phyloP scores from a whole-genome alignment of 2,888 invertebrate genomes.

The Taphrorychus bicolor region DNA sequence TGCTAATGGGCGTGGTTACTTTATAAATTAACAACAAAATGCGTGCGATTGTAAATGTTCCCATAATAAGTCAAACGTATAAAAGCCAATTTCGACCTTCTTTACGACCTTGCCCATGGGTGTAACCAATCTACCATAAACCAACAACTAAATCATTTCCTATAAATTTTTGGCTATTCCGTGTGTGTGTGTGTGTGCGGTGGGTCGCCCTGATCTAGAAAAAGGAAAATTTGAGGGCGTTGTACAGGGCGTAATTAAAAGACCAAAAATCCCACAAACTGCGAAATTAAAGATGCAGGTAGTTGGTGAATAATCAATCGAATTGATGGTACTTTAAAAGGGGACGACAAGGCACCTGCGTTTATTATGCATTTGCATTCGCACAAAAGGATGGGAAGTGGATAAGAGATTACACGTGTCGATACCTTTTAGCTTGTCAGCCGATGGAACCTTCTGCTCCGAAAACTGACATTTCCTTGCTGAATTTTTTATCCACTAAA shows the following conservation, averaged over 20 bases:
- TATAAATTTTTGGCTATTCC: slow-evolving; percentile 25
- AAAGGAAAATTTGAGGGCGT: slow-evolving; percentile 8
- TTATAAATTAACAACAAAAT: too few species aligned
- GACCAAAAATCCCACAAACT: not conserved
- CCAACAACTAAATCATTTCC: slow-evolving; percentile 41
- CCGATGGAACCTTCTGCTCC: not conserved
- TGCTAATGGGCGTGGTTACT: too few species aligned
- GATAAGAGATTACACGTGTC: slow-evolving; percentile 23
- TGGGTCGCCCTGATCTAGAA: slow-evolving; percentile 13
- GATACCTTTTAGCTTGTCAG: slow-evolving; percentile 9
- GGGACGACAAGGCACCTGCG: slow-evolving; percentile 16
- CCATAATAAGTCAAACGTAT: not conserved
- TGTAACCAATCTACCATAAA: slow-evolving; percentile 38
- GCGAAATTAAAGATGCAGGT: not conserved
- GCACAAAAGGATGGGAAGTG: slow-evolving; percentile 17
- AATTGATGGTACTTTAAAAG: not conserved
- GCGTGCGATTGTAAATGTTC: too few species aligned
- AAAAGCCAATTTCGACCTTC: not conserved
- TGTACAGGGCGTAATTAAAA: slow-evolving; percentile 21
- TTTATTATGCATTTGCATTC: slow-evolving; percentile 19
- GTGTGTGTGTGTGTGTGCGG: slow-evolving; percentile 7
- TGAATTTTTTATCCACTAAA: too few species aligned
- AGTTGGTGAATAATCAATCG: not conserved
- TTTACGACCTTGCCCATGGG: slow-evolving; percentile 19
- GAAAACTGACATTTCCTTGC: too few species aligned